These are phyloP conservation scores for Atrichornis clamosus DNA, from an alignment of 2,113 vertebrate genomes.

Conservation along the genomic window DNA sequence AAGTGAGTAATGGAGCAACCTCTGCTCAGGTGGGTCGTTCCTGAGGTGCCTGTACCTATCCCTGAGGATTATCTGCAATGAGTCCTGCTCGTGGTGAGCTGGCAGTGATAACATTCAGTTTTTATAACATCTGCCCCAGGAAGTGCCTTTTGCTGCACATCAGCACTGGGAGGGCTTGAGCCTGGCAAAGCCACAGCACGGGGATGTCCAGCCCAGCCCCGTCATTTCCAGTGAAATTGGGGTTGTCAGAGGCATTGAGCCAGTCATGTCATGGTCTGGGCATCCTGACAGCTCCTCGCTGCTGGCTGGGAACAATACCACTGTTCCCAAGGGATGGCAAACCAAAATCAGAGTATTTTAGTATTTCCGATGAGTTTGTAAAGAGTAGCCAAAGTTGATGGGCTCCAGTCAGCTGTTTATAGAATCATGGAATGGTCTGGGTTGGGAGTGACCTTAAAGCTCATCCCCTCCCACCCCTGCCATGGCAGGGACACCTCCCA, in stretches of 20 bases:
- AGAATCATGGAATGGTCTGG: background rate
- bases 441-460: background rate
- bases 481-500: background rate
- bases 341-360: conserved; percentile 4
- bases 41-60: background rate
- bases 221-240: background rate
- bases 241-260: background rate
- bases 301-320: conserved; percentile 2
- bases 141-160: background rate
- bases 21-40: background rate
- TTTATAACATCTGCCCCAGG: background rate
- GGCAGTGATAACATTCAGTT: background rate
- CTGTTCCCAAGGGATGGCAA: background rate
- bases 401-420: background rate
- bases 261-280: background rate
- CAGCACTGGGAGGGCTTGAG: background rate
- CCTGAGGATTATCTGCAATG: background rate
- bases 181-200: background rate
- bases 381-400: background rate
- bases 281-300: conserved; percentile 7
- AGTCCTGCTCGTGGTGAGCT: background rate
- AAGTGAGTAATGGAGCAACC: background rate
- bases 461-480: background rate
- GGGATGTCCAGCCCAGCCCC: background rate
- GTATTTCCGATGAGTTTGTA: background rate